Base-by-base conservation (phyloP, 2,113 vertebrate species). In the Osmerus eperlanus region DNA sequence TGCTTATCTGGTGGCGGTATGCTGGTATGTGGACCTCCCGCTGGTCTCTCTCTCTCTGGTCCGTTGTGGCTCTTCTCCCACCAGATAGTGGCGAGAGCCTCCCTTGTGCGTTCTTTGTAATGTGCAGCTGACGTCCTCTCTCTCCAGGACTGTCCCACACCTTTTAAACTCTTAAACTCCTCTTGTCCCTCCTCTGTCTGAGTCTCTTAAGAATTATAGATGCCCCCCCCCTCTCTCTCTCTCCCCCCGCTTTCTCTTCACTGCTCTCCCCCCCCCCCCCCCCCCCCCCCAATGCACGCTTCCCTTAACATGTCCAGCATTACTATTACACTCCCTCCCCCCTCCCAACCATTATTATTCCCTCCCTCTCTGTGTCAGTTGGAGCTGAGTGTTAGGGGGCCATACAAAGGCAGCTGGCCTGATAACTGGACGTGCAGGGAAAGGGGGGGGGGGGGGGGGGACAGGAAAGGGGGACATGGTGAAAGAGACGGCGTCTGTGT, bases 381-480 rank as follows among this genome's bases (percentile, higher is more conserved):
- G 55, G 4, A 65, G 58, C 4, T 3, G 7, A 23, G 41, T 67
- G 70, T 51, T 77, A 13, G 36, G 82, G 80, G 81, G 78, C 83
- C 72, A 81, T 69, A 52, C 41, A 5, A 56, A 72, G 75, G 74
- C n/a, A 5, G 13, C 56, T 61, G 25, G 70, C 32, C 78, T 87
- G 84, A 87, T 88, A 87, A 87, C 78, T 86, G 82, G 85, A 81
- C 82, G 82, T 85, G 79, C 71, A 79, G 69, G 77, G 79, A 73
- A 80, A 75, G 66, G 55, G 61, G 41, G 52, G 25, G 21, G 41
- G n/a, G n/a, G n/a, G 14, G 64, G 25, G 55, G 60, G 41, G 11
- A 18, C 70, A 81, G 78, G 81, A 83, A 32, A 73, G 79, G 71
- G 83, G 76, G 80, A 84, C 52, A 73, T 78, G 80, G 80, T 23